Base-by-base conservation (phyloP, 2,797 vertebrate species). In the Anisognathus igniventris region DNA sequence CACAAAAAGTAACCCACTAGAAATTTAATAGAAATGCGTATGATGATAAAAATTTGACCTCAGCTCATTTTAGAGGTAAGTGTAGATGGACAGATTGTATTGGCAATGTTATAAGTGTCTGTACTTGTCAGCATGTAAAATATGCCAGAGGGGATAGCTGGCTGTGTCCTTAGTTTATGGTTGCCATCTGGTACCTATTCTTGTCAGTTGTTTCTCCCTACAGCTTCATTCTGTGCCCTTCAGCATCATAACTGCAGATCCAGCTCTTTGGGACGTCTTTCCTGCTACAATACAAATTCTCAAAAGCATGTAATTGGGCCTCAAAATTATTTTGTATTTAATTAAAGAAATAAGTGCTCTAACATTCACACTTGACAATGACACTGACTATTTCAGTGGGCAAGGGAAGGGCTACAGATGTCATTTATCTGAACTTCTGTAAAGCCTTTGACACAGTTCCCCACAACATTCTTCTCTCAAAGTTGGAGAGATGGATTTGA, bases 11-110 rank as follows among this genome's bases (percentile, higher is more conserved):
- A 88, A 78, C 70, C 71, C 51, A 70, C 44, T 56, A 86, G 66
- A 81, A 50, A 78, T 65, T 74, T 42, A 44, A 45, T 56, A 92
- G 79, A 95, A 94, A 44, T 66, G 33, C 0, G 0, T 62, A 25
- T 5, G 14, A 70, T 44, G 53, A 33, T 45, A 82, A 82, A 92
- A 93, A 85, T 39, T 58, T 83, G 65, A 72, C 73, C 40, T 88
- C 57, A 73, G 4, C n/a, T 93, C 45, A 51, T 97, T 96, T 96
- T 94, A 88, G 90, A 87, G 83, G 40, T 94, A 91, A 92, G 68
- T 70, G 70, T 82, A 68, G 76, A 82, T 68, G 89, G 79, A 67
- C 85, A 86, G 86, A 92, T 93, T 93, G 42, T 83, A 65, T 35
- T 94, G 66, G 24, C 93, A 91, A 23, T 58, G 84, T 88, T 88